phyloP scores from a whole-genome alignment of 2,888 invertebrate genomes.

The Acronicta leporina region DNA sequence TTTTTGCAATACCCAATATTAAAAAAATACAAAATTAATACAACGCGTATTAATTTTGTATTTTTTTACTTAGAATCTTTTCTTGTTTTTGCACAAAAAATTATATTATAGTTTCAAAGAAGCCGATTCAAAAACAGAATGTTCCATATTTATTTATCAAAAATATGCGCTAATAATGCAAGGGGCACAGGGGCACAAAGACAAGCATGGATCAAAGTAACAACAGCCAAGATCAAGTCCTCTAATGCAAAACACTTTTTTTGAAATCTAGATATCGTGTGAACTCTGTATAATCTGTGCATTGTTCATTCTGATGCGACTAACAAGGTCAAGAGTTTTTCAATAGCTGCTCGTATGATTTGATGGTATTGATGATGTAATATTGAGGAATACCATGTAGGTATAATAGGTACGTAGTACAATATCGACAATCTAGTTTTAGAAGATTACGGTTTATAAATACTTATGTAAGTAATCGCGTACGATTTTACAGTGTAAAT shows the following conservation, averaged over 20 bases:
- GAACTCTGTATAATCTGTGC: slow-evolving; percentile 35
- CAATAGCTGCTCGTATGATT: slow-evolving; percentile 21
- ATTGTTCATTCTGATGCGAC: slow-evolving; percentile 38
- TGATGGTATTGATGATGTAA: slow-evolving; percentile 11
- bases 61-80: no score
- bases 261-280: slow-evolving; percentile 38
- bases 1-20: no score
- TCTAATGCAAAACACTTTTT: slow-evolving; percentile 32
- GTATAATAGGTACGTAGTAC: no score
- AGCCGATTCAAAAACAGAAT: slow-evolving; percentile 20
- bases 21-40: no score
- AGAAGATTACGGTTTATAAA: no score
- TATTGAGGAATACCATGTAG: background rate
- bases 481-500: no score
- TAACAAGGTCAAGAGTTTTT: slow-evolving; percentile 38
- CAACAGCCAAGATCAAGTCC: slow-evolving; percentile 55
- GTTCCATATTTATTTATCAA: slow-evolving; percentile 40
- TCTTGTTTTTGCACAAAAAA: background rate
- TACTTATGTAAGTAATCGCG: no score
- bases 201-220: slow-evolving; percentile 58
- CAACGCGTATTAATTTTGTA: no score
- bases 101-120: slow-evolving; percentile 14
- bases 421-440: no score
- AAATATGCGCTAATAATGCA: slow-evolving; percentile 38
- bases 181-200: slow-evolving; percentile 41